Percentiles rank a stretch among this genome's conserved stretches.
phyloP scores from a whole-genome alignment of 2,113 vertebrate genomes.

The Tragelaphus buxtoni region DNA sequence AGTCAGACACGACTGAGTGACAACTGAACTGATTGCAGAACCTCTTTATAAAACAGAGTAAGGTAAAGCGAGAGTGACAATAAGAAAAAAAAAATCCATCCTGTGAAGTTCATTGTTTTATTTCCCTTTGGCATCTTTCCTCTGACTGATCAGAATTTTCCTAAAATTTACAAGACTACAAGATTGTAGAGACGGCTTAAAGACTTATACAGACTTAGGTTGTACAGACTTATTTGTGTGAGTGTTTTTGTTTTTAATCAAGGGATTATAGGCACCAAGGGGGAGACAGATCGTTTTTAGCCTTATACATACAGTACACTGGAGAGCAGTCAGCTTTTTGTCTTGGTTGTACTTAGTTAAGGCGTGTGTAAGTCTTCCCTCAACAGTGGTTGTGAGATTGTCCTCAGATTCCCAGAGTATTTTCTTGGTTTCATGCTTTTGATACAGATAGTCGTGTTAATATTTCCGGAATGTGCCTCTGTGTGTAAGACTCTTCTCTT shows the following conservation, averaged over 20 bases:
- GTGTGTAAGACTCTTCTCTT: background rate
- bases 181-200: background rate
- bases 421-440: background rate
- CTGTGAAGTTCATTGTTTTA: background rate
- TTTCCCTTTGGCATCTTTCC: background rate
- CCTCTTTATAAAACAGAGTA: background rate
- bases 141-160: background rate
- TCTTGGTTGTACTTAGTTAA: background rate
- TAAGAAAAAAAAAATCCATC: background rate
- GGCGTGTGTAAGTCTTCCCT: background rate
- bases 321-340: background rate
- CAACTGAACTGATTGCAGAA: background rate
- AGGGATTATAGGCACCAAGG: background rate
- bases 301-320: background rate
- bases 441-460: background rate
- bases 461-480: background rate
- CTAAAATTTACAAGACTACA: background rate
- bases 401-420: background rate
- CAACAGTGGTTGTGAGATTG: background rate
- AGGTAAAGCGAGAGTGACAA: background rate
- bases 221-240: background rate
- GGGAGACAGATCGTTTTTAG: background rate
- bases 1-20: too few species aligned
- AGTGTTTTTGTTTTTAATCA: slow-evolving; percentile 17
- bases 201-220: background rate